phyloP scores from a whole-genome alignment of 1,140 invertebrate genomes.

The Macrotrachela quadricornifera region DNA sequence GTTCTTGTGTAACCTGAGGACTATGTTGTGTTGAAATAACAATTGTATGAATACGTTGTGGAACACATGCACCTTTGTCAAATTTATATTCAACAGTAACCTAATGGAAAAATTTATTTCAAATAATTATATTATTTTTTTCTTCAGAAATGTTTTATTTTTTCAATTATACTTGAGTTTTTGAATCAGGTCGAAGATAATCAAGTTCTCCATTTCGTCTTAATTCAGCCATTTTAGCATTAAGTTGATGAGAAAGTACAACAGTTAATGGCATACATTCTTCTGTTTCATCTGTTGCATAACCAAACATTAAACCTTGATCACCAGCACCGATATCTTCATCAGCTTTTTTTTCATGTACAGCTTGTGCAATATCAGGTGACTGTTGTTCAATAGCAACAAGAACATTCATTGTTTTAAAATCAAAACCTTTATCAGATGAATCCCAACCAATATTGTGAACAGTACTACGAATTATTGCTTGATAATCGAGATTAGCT shows the following conservation, averaged over 20 bases:
- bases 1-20: slow-evolving; percentile 64
- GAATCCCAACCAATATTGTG: slow-evolving; percentile 94
- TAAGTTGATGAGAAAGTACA: slow-evolving; percentile 74
- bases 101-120: no score
- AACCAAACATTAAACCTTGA: slow-evolving; percentile 51
- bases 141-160: no score
- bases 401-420: slow-evolving; percentile 91
- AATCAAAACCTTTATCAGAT: slow-evolving; percentile 93
- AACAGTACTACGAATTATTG: slow-evolving; percentile 76
- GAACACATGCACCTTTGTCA: slow-evolving; percentile 50
- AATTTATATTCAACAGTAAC: slow-evolving; percentile 34
- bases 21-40: slow-evolving; percentile 90
- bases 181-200: slow-evolving; percentile 94
- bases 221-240: slow-evolving; percentile 70
- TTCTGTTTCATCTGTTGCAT: slow-evolving; percentile 70
- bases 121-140: no score
- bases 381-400: slow-evolving; percentile 92
- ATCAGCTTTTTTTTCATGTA: slow-evolving; percentile 68
- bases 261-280: slow-evolving; percentile 95
- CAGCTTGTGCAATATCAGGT: slow-evolving; percentile 83
- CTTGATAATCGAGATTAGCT: slow-evolving; percentile 84
- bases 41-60: slow-evolving; percentile 81
- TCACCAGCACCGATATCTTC: slow-evolving; percentile 97
- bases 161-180: slow-evolving; percentile 63
- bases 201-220: slow-evolving; percentile 63